A percentile compares a stretch with the other conserved stretches of the same genome.
Evolutionary conservation across 2,888 invertebrate genomes (phyloP).

Genomic region (Mystacides longicornis): DNA sequence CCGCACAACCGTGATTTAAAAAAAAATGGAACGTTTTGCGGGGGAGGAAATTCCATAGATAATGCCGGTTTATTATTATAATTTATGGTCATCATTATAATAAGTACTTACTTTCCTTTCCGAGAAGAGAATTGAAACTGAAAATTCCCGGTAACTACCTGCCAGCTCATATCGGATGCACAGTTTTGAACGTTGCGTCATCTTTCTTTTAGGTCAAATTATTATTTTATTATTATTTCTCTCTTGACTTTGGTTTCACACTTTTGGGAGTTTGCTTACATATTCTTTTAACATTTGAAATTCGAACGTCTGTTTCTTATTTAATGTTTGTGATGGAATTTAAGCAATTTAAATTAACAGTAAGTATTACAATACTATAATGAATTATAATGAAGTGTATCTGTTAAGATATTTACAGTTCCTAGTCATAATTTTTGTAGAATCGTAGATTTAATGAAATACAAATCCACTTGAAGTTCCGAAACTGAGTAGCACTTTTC

Average conservation of each 20-base stretch:
- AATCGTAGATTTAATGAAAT: too few relatives aligned
- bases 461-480: too few relatives aligned
- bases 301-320: too few relatives aligned
- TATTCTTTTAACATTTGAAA: neutral
- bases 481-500: too few relatives aligned
- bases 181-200: neutral
- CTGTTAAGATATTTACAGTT: too few relatives aligned
- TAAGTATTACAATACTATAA: too few relatives aligned
- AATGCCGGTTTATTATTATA: neutral
- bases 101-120: neutral
- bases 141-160: too few relatives aligned
- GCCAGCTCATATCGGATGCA: neutral
- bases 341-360: too few relatives aligned
- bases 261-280: neutral
- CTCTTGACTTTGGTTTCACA: too few relatives aligned
- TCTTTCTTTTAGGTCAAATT: neutral
- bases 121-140: neutral
- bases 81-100: neutral
- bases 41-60: conserved; percentile 2
- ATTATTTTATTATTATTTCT: neutral
- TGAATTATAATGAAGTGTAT: too few relatives aligned
- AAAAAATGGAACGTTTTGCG: neutral
- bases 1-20: neutral
- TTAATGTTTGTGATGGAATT: too few relatives aligned
- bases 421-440: too few relatives aligned